phyloP scores from a whole-genome alignment of 2,888 invertebrate species.

The Diachrysia chrysitis region DNA sequence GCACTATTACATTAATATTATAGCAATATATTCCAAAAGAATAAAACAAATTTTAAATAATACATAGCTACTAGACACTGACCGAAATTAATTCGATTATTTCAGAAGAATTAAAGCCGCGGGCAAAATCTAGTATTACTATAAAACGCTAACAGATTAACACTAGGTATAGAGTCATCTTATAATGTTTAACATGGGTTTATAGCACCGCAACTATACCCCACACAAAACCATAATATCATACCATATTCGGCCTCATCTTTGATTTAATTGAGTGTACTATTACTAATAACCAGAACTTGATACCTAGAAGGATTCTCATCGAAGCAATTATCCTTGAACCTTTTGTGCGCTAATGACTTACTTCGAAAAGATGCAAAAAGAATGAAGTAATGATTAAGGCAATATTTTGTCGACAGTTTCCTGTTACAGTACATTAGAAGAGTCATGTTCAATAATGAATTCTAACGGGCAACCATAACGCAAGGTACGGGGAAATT shows the following conservation, averaged over 20 bases:
- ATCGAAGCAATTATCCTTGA: slow-evolving; percentile 3
- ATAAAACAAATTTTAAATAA: too few relatives aligned
- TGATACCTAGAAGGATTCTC: not conserved
- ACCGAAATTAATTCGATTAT: too few relatives aligned
- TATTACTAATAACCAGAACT: slow-evolving; percentile 2
- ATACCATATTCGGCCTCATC: not conserved
- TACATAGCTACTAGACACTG: too few relatives aligned
- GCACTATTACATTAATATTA: too few relatives aligned
- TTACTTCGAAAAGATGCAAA: not conserved
- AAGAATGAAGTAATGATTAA: slow-evolving; percentile 2
- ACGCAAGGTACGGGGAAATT: not conserved
- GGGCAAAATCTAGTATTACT: too few relatives aligned
- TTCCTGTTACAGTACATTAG: not conserved
- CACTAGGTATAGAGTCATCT: too few relatives aligned
- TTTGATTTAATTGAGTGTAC: not conserved
- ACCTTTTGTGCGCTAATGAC: slow-evolving; percentile 5
- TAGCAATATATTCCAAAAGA: too few relatives aligned
- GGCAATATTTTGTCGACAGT: slow-evolving; percentile 4
- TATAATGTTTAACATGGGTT: too few relatives aligned
- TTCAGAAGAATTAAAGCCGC: too few relatives aligned
- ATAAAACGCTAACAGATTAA: too few relatives aligned
- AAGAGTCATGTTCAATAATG: slow-evolving; percentile 1
- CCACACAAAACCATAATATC: not conserved
- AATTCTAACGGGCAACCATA: not conserved
- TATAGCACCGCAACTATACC: not conserved